A percentile compares a stretch with the other conserved stretches of the same genome.
These are phyloP conservation scores for Osmerus mordax DNA, from an alignment of 2,113 vertebrate species.

Conservation along the genomic window DNA sequence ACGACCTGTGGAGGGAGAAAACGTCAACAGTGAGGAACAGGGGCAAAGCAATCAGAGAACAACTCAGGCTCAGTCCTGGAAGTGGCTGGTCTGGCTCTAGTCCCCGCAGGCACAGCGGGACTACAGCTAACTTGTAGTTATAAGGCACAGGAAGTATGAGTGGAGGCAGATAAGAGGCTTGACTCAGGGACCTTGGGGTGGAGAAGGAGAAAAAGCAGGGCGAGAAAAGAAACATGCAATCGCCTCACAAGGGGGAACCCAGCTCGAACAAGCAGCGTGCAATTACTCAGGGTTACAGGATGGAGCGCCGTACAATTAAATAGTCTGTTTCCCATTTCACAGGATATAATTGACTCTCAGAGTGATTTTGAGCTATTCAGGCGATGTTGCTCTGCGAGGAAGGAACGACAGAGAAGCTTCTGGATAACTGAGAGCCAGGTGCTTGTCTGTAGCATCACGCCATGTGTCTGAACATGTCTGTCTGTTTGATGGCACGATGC, in stretches of 20 bases:
- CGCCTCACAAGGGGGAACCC: constrained; percentile 52
- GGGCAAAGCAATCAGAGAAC: constrained; percentile 16
- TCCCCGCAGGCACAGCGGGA: constrained; percentile 40
- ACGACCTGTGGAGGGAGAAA: too few species aligned
- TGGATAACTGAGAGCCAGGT: constrained; percentile 61
- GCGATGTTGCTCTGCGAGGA: constrained; percentile 50
- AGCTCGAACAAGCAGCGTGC: constrained; percentile 58
- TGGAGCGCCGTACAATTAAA: constrained; percentile 67
- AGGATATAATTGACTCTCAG: constrained; percentile 62
- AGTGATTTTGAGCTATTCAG: constrained; percentile 59
- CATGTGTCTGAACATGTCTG: neutral
- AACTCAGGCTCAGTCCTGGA: constrained; percentile 12
- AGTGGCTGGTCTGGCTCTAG: constrained; percentile 40
- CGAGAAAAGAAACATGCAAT: constrained; percentile 56
- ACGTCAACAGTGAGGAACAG: constrained; percentile 8
- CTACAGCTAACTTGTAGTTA: constrained; percentile 13
- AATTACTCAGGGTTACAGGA: constrained; percentile 65
- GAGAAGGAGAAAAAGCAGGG: constrained; percentile 19
- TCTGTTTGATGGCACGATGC: neutral
- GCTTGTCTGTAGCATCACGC: constrained; percentile 56
- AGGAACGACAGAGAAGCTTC: constrained; percentile 42
- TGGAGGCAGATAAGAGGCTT: constrained; percentile 45
- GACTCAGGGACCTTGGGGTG: constrained; percentile 33
- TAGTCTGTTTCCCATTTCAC: constrained; percentile 64
- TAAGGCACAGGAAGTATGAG: constrained; percentile 42